Base-by-base conservation (phyloP, 37 sponge, comb jelly and placozoan species). In the Mnemiopsis leidyi region DNA sequence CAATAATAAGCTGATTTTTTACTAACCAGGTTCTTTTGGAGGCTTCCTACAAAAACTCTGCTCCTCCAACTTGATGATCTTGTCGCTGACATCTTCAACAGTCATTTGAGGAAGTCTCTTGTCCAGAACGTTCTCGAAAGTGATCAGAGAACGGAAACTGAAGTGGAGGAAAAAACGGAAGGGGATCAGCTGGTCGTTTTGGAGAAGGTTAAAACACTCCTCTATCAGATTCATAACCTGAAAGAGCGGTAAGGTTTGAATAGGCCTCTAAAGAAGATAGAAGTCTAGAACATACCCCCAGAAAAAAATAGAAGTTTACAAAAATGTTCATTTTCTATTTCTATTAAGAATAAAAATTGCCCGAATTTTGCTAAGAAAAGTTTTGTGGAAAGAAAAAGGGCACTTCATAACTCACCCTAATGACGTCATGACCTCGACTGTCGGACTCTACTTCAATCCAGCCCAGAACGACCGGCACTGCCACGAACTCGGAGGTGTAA, bases 171-270 rank as follows among this genome's bases (percentile, higher is more conserved):
- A 39, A 29, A 39, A 40, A 29, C 90, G 79, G 35, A 26, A 77
- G 35, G 79, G 1, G 34, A 77, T 85, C 48, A 85, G 90, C 61
- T 40, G 25, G 48, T 40, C 90, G 90, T 85, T 85, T 29, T 40
- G 90, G 23, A 85, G 61, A 18, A 25, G 48, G 61, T 85, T 23
- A 3, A 85, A 85, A 23, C 90, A 85, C 90, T 40, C 90, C 48
- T 85, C 90, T 3, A 85, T 23, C 39, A 85, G 90, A 2, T 21
- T n/a, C 40, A 85, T 40, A 39, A 85, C 40, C 90, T 40, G 79
- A 67, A 67, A n/a, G n/a, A n/a, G n/a, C n/a, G n/a, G n/a, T n/a
- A n/a, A n/a, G n/a, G n/a, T n/a, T n/a, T n/a, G n/a, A n/a, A n/a
- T n/a, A n/a, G n/a, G n/a, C n/a, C n/a, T n/a, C n/a, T n/a, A n/a